Percentiles rank a stretch among this genome's conserved stretches.
Evolutionary conservation across 2,888 invertebrate species (phyloP).

Genomic region (Papilio demoleus): DNA sequence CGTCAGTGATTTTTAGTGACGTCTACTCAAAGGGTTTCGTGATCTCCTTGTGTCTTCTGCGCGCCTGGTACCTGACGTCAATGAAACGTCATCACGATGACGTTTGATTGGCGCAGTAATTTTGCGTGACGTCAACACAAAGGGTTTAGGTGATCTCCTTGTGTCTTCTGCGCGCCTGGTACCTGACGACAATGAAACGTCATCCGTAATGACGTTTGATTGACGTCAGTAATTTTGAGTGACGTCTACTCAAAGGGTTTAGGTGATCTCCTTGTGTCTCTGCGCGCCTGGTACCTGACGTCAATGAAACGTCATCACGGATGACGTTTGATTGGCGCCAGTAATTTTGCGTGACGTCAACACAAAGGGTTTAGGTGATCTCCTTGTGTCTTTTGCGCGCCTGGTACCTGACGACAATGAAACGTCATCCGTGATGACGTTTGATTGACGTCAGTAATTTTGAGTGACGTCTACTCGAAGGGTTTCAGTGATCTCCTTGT

Average conservation of each 20-base stretch:
- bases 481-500: not conserved
- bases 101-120: too few species aligned
- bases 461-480: not conserved
- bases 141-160: not conserved
- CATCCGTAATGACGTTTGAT: too few species aligned
- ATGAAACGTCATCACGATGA: too few species aligned
- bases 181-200: not conserved
- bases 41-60: not conserved
- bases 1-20: too few species aligned
- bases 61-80: not conserved
- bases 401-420: not conserved
- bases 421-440: conserved; percentile 1
- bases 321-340: not conserved
- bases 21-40: not conserved
- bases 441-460: not conserved
- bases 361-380: not conserved
- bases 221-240: too few species aligned
- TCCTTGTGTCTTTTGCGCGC: not conserved
- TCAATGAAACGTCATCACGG: not conserved
- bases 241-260: not conserved
- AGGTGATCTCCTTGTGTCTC: not conserved
- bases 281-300: not conserved
- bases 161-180: not conserved
- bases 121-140: not conserved
- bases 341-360: not conserved